Base-by-base conservation (phyloP, 2,797 vertebrate genomes). In the Pygocentrus nattereri region DNA sequence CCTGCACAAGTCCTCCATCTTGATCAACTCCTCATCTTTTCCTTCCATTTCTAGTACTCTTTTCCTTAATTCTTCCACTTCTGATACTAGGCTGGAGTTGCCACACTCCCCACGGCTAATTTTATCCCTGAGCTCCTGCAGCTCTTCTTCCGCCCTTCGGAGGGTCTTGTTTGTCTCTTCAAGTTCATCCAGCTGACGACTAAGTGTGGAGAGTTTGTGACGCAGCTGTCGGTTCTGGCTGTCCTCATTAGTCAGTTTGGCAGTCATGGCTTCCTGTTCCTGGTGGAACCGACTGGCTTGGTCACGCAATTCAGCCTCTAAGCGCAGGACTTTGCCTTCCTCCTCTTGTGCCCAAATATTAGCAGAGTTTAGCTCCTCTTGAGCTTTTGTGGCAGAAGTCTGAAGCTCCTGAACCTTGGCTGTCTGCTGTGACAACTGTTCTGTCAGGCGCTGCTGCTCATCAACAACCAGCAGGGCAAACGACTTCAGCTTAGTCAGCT, bases 391-490 rank as follows among this genome's bases (percentile, higher is more conserved):
- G 44, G 93, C 89, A 23, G 90, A 91, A 88, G 90, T 89, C 71
- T 94, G 96, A 86, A 97, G 90, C 68, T 96, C 96, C 89, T 95
- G 95, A 90, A 96, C 94, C 88, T 96, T 97, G 74, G 93, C 82
- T 64, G 92, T 97, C 88, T 99, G 97, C 88, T 94, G 93, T 82
- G 89, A 92, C 52, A 98, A 89, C 90, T 97, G 95, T 85, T 96
- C 95, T 0, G 95, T 94, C 77, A 98, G 94, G 84, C 92, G 95
- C 92, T 98, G 96, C 88, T 98, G 97, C 93, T 99, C 98, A 75
- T 99, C 97, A 23, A 99, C 97, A 23, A 99, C 96, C 94, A 96
- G 95, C 93, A 99, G 94, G 72, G 97, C 95, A 91, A 99, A 99
- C 0, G 98, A 96, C 90, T 98, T 99, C 74, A 99, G 93, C 93